phyloP scores from a whole-genome alignment of 2,888 invertebrate species.

The Harpagoxenus sublaevis region DNA sequence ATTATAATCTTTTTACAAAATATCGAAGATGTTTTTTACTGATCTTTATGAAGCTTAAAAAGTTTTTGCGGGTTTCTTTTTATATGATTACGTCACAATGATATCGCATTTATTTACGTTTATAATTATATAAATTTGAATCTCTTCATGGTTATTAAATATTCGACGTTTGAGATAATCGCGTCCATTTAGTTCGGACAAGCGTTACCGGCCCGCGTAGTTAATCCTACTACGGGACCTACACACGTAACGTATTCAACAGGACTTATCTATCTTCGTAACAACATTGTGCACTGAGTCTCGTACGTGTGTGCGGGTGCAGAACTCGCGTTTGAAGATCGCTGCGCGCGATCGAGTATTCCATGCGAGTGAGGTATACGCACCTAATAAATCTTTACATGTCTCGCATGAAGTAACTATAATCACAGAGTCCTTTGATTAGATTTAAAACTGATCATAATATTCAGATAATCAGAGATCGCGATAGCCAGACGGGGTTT shows the following conservation, averaged over 20 bases:
- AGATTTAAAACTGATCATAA: conserved; percentile 22
- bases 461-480: background rate
- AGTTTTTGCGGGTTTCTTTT: background rate
- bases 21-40: background rate
- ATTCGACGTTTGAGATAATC: conserved; percentile 42
- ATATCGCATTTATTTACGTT: background rate
- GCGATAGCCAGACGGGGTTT: background rate
- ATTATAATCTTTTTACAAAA: background rate
- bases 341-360: conserved; percentile 21
- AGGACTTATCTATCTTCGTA: conserved; percentile 52
- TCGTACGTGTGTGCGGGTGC: background rate
- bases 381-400: conserved; percentile 43
- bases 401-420: conserved; percentile 27
- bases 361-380: conserved; percentile 23
- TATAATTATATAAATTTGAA: conserved; percentile 22
- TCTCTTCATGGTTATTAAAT: conserved; percentile 27
- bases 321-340: conserved; percentile 37
- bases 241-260: conserved; percentile 26
- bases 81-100: background rate
- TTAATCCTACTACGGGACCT: conserved; percentile 35
- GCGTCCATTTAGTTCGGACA: conserved; percentile 39
- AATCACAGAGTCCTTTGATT: conserved; percentile 30
- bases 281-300: conserved; percentile 35
- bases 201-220: conserved; percentile 30
- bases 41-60: background rate